Percentiles rank a stretch among this genome's conserved stretches.
Conservation (phyloP, 2,113 vertebrate genomes). For the Neomonachus schauinslandi region DNA sequence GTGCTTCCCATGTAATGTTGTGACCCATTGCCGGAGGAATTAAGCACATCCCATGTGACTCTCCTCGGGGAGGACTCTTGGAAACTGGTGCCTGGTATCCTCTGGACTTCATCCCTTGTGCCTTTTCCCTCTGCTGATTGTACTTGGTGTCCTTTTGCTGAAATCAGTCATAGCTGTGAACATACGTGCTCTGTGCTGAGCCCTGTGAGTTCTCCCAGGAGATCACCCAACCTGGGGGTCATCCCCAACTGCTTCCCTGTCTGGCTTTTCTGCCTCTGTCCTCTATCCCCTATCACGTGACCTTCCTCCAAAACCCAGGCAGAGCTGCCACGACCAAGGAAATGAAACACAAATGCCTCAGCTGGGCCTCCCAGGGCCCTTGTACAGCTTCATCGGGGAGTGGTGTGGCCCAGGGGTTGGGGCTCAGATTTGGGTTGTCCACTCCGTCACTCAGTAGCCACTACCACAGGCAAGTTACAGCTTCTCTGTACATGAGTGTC, state of each 20-base stretch:
- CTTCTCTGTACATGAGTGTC: background rate
- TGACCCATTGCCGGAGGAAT: background rate
- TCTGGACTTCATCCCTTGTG: background rate
- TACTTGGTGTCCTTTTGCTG: background rate
- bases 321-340: background rate
- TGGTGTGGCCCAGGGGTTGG: fast-evolving
- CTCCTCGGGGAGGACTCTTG: background rate
- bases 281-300: background rate
- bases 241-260: background rate
- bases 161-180: background rate
- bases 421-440: background rate
- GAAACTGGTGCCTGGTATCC: fast-evolving
- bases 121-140: background rate
- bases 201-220: background rate
- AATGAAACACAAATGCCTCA: background rate
- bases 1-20: fast-evolving
- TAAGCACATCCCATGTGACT: background rate
- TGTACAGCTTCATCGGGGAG: background rate
- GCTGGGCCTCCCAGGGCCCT: background rate
- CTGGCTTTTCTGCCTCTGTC: background rate
- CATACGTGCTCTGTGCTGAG: fast-evolving
- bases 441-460: background rate
- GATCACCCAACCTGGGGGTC: background rate
- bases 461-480: fast-evolving
- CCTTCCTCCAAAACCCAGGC: background rate